Percentiles rank a stretch among this genome's conserved stretches.
Conservation (phyloP, 1,140 invertebrate genomes). For the Neotoxoptera formosana region DNA sequence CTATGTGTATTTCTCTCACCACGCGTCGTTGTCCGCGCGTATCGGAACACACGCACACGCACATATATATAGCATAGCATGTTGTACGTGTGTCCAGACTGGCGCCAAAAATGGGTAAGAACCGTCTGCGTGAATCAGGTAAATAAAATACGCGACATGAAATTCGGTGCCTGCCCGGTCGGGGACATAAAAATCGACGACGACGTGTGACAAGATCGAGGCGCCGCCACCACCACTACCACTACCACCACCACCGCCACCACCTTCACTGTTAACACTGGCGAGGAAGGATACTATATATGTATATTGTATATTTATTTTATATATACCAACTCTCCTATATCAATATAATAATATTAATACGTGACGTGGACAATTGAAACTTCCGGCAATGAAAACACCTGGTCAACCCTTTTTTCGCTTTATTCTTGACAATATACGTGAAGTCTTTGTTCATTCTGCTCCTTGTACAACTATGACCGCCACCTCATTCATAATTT, state of each 20-base stretch:
- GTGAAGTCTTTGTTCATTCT: not conserved
- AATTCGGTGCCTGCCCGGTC: constrained; percentile 31
- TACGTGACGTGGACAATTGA: constrained; percentile 54
- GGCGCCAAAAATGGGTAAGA: constrained; percentile 54
- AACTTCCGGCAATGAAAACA: constrained; percentile 53
- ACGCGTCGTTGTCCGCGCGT: not conserved
- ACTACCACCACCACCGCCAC: no score
- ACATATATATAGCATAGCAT: not conserved
- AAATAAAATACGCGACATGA: constrained; percentile 39
- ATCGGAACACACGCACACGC: not conserved
- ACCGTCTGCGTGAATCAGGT: constrained; percentile 46
- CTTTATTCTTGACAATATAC: not conserved
- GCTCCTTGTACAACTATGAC: not conserved
- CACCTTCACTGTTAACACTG: not conserved
- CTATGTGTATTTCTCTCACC: not conserved
- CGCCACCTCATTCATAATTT: not conserved
- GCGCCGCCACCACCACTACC: not conserved
- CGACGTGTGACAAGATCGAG: constrained; percentile 49
- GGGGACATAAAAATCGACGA: constrained; percentile 36
- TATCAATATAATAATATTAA: not conserved
- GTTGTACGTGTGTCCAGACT: constrained; percentile 35
- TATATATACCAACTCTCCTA: not conserved
- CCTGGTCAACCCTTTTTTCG: constrained; percentile 50
- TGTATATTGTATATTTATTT: no score
- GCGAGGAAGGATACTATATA: not conserved